Conservation (phyloP, 2,888 invertebrate genomes). For the Pachliopta kotzebuea region DNA sequence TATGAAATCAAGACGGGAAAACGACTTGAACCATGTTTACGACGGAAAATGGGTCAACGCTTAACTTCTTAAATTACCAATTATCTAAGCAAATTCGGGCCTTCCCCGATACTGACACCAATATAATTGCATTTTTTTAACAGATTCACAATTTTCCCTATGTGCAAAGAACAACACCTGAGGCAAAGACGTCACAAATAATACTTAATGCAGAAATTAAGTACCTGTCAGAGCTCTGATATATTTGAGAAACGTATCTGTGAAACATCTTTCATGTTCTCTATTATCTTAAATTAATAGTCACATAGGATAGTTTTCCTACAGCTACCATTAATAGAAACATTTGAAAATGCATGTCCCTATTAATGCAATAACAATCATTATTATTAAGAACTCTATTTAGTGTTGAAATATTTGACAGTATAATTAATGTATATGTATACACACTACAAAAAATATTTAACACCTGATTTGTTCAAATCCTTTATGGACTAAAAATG, state of each 20-base stretch:
- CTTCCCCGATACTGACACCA: neutral
- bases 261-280: neutral
- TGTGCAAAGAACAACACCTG: slow-evolving; percentile 3
- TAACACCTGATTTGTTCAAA: no score
- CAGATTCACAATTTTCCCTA: neutral
- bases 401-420: no score
- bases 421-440: no score
- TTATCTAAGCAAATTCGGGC: neutral
- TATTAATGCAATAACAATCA: no score
- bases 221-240: neutral
- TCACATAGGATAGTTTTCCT: no score
- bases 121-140: slow-evolving; percentile 4
- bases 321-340: no score
- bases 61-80: slow-evolving; percentile 1
- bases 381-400: no score
- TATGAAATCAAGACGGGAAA: neutral
- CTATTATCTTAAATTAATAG: neutral
- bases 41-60: neutral
- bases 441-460: no score
- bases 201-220: slow-evolving; percentile 2
- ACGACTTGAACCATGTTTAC: neutral
- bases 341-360: no score
- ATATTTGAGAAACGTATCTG: neutral
- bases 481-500: no score
- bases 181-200: neutral